Conservation (phyloP, 2,888 invertebrate species). For the Tetragnatha montana region DNA sequence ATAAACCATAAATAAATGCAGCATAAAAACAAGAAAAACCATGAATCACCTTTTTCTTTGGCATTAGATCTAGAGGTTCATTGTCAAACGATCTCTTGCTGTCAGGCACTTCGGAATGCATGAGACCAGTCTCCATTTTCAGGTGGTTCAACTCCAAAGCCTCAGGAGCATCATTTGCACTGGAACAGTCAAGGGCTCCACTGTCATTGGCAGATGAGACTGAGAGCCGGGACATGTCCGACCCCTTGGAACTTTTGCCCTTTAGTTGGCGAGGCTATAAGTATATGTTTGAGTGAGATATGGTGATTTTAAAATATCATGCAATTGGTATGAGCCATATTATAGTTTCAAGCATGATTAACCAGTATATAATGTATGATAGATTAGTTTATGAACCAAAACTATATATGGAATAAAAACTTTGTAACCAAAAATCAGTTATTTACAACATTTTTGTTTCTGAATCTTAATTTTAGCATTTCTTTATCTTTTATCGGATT, state of each 20-base stretch:
- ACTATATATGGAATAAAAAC: too few species aligned
- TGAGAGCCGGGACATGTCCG: constrained; percentile 61
- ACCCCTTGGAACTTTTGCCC: constrained; percentile 70
- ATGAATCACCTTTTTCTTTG: constrained; percentile 62
- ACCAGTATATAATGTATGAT: too few species aligned
- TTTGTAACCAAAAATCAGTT: too few species aligned
- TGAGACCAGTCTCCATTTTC: constrained; percentile 54
- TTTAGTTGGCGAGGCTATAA: constrained; percentile 72
- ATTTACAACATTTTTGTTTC: too few species aligned
- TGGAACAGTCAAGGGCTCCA: constrained; percentile 52
- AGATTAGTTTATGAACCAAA: too few species aligned
- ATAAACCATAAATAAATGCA: too few species aligned
- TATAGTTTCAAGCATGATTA: too few species aligned
- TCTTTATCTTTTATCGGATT: too few species aligned
- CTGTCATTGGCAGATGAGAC: constrained; percentile 47
- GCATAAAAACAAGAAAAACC: neutral
- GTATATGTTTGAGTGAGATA: too few species aligned
- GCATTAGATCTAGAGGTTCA: constrained; percentile 64
- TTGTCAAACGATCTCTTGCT: constrained; percentile 58
- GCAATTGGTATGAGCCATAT: too few species aligned
- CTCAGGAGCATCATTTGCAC: constrained; percentile 43
- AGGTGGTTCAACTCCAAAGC: constrained; percentile 48
- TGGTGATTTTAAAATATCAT: too few species aligned
- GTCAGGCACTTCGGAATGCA: constrained; percentile 51
- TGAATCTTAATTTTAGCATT: too few species aligned